Evolutionary conservation across 2,888 invertebrate species (phyloP), one percentile per base, ranked within the genome.

Genomic region (Trichogramma evanescens): DNA sequence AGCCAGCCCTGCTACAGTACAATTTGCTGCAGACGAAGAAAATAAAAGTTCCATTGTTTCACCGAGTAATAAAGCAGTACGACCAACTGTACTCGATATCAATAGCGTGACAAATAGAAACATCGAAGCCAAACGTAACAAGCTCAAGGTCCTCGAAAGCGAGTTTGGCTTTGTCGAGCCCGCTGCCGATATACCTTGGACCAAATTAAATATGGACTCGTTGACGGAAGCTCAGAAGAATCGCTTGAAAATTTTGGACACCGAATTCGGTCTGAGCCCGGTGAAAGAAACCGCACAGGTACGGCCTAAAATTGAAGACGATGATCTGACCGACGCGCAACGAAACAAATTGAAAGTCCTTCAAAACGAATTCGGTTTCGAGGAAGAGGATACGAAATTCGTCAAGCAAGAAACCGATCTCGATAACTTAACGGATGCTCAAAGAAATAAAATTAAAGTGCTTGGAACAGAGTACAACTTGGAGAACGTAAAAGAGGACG

Each of bases 311-410:
- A 26, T 26, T 26, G 63, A 70, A 54, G 67, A 70, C 0, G 80
- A 81, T 3, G 82, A 82, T 3, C 80, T 86, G 60, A 84, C 81
- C 9, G 84, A 84, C 59, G 85, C 86, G 0, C 76, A 86, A 64
- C 74, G 79, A 54, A 88, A 87, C 68, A 85, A 83, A 72, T 70
- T 83, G 26, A 85, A 82, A 73, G 80, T 87, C 1, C 72, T 87
- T 59, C 81, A 82, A 4, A 82, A 84, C 0, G 87, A 87, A 71
- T 86, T 83, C 65, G 83, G 82, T 4, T 72, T 74, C 4, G 69
- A 71, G 51, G n/a, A 50, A 10, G 13, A 9, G 50, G 7, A 39
- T 39, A 41, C 13, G 2, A 13, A 50, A 50, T 7, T 8, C 7
- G 13, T 9, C 13, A 10, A 8, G 13, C 9, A 13, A 50, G 40